Evolutionary conservation across 2,888 invertebrate genomes (phyloP).

Genomic region (Drosophila meridionalis): DNA sequence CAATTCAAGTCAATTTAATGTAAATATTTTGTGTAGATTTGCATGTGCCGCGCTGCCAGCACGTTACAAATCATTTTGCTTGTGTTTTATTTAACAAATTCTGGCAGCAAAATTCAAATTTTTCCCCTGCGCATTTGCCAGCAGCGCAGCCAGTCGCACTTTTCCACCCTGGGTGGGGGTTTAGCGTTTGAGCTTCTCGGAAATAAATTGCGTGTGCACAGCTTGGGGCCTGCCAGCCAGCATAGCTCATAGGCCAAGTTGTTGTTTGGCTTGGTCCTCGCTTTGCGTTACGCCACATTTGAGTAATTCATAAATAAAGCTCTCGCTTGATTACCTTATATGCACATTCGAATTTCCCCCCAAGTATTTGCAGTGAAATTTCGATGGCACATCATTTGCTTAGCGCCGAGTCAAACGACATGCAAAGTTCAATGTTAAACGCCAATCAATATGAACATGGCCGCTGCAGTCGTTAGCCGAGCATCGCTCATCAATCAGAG

Average conservation of each 20-base stretch:
- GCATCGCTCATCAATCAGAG: slow-evolving; percentile 66
- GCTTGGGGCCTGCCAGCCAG: slow-evolving; percentile 23
- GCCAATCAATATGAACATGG: slow-evolving; percentile 67
- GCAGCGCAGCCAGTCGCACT: slow-evolving; percentile 17
- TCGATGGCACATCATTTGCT: slow-evolving; percentile 19
- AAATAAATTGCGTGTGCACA: slow-evolving; percentile 23
- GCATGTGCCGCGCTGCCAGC: slow-evolving; percentile 22
- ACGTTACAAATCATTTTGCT: slow-evolving; percentile 44
- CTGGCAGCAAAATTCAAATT: slow-evolving; percentile 56
- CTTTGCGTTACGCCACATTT: slow-evolving; percentile 31
- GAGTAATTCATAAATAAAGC: slow-evolving; percentile 40
- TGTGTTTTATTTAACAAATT: slow-evolving; percentile 19
- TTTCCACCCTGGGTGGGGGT: slow-evolving; percentile 13
- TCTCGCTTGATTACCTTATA: slow-evolving; percentile 44
- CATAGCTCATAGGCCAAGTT: neutral
- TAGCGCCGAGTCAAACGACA: slow-evolving; percentile 23
- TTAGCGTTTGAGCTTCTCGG: slow-evolving; percentile 13
- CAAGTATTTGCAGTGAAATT: slow-evolving; percentile 69
- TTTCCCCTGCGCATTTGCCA: slow-evolving; percentile 19
- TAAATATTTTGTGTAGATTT: slow-evolving; percentile 59
- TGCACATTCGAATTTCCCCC: slow-evolving; percentile 40
- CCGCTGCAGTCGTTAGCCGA: slow-evolving; percentile 8
- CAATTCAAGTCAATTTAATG: slow-evolving; percentile 64
- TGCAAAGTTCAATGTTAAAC: slow-evolving; percentile 75
- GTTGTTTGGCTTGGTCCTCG: slow-evolving; percentile 10